Conservation (phyloP, 2,113 vertebrate genomes). For the Trematocara macrostoma region DNA sequence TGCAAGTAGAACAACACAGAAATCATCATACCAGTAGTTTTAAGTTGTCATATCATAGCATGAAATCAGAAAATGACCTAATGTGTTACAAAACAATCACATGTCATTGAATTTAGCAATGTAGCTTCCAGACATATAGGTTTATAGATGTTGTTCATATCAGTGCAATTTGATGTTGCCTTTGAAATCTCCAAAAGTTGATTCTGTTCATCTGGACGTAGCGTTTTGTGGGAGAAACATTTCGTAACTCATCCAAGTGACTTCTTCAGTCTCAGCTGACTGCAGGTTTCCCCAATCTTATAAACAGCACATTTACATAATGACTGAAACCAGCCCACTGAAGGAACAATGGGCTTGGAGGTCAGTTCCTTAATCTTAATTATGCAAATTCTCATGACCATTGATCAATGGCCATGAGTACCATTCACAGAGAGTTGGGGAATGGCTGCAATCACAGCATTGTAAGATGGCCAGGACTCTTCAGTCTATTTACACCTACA, state of each 20-base stretch:
- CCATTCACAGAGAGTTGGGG: too few relatives aligned
- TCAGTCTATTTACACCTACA: too few relatives aligned
- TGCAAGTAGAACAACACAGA: background rate
- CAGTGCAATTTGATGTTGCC: background rate
- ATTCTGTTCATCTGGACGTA: too few relatives aligned
- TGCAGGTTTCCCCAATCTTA: background rate
- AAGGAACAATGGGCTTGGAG: background rate
- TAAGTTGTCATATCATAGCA: background rate
- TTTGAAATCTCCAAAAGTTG: background rate
- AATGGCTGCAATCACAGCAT: too few relatives aligned
- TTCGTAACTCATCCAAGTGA: background rate
- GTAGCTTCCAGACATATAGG: background rate
- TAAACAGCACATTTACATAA: background rate
- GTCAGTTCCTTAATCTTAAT: rapidly evolving
- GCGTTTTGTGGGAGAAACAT: background rate
- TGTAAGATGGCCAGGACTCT: too few relatives aligned
- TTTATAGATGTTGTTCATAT: background rate
- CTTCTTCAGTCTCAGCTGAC: background rate
- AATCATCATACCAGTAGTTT: background rate
- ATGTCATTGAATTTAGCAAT: background rate
- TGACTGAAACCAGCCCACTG: background rate
- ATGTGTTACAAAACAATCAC: background rate
- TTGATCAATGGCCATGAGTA: too few relatives aligned
- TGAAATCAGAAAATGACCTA: background rate
- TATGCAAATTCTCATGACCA: background rate